Evolutionary conservation across 2,797 vertebrate species (phyloP), one percentile per base, ranked within the genome.

Genomic region (Caiman crocodilus): DNA sequence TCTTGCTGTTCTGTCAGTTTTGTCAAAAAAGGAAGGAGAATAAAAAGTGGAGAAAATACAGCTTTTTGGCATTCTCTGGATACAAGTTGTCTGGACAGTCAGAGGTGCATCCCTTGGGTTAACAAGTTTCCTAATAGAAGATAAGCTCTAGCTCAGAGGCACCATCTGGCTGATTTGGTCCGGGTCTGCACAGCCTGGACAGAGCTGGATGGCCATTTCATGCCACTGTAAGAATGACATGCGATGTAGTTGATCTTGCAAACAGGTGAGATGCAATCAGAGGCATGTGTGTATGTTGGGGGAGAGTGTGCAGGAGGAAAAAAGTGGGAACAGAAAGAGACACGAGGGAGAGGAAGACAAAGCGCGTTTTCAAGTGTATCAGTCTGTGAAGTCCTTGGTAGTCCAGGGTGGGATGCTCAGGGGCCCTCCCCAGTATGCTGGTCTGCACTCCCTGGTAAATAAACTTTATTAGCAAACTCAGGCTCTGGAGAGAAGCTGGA

Each of bases 311-410:
- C 42, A 42, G 42, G 42, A 42, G 42, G 42, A 42, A 42, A 42
- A 35, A 89, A 76, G 35, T 0, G 1, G 0, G 73, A 74, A 28
- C 28, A 86, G 26, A 16, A 42, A 88, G 59, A 89, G 42, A 11
- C n/a, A 6, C 0, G 0, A 1, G 83, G 42, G 20, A 61, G 20
- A 21, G 55, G 5, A 76, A 3, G 63, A 56, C 26, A 78, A 42
- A 86, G n/a, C 2, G 25, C 30, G 65, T 7, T 42, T 42, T 18
- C 65, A 14, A 1, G 1, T 0, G 0, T 35, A 11, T 7, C 58
- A 83, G 60, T 1, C 60, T 65, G 74, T 9, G 64, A 59, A 32
- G 14, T 21, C 15, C 13, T 67, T 78, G 8, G 60, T 69, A 79
- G 65, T 89, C 61, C 55, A 23, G 57, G 25, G 56, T 28, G 67